Base-by-base conservation (phyloP, 2,113 vertebrate genomes). In the Eclectus roratus region DNA sequence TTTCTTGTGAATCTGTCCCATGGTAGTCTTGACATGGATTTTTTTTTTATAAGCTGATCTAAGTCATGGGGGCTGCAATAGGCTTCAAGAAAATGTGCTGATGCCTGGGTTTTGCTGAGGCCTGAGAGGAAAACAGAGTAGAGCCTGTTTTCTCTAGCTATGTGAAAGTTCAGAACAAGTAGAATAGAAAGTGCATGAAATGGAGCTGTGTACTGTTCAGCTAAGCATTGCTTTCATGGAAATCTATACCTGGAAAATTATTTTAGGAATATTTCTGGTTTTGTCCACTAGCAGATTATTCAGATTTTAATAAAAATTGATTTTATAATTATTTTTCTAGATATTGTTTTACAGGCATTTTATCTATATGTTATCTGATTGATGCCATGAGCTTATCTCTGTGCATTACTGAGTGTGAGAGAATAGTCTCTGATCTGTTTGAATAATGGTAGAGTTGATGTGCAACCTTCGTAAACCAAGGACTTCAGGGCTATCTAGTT, bases 211-310 rank as follows among this genome's bases (percentile, higher is more conserved):
- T 28, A 4, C 33, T 66, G 20, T 74, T 65, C 52, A 76, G 21
- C n/a, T 41, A 25, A 53, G 12, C 7, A 4, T 28, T 33, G n/a
- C 33, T 88, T 85, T 65, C n/a, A 58, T 46, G 29, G 9, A 88
- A 72, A 86, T 7, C 16, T 31, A 12, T 41, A 16, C 12, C 5
- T 1, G 2, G 8, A 8, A 52, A 5, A 10, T 0, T 28, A 17
- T 43, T 63, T 87, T 44, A 37, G 28, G 37, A 50, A 11, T 28
- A 8, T 64, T 46, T 86, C 37, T 63, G 20, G 4, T 7, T 39
- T 47, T 55, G 39, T 74, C 6, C 60, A 63, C 5, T 20, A 15
- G 49, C 66, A 85, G 18, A 23, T 52, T 58, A 58, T 13, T 58
- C 23, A 63, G 5, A 33, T 50, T 41, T 69, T 69, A 52, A 19